Base-by-base conservation (phyloP, 2,113 vertebrate genomes). In the mouse (Mus musculus) region DNA sequence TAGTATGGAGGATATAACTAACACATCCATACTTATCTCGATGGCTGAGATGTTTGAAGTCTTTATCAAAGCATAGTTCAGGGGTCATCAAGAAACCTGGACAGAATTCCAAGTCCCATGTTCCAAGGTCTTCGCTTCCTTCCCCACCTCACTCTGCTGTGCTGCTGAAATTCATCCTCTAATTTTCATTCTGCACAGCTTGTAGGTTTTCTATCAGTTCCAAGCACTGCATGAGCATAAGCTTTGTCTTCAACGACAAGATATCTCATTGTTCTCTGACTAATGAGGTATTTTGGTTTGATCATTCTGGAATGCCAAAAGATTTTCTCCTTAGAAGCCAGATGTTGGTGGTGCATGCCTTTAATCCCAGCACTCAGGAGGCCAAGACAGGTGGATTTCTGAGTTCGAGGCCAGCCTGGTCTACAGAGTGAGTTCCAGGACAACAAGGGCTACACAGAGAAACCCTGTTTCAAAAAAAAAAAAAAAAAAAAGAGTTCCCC, bases 11-110 rank as follows among this genome's bases (percentile, higher is more conserved):
- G 20, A 82, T 61, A 42, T 56, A 89, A 72, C 20, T 76, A 75
- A 56, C 36, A 77, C 30, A 77, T 81, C 1, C 39, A n/a, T 26
- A 71, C 39, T 82, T 52, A 63, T 81, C 39, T 72, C 8, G 54
- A 59, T 49, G 52, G 10, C 39, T 84, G 13, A 19, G 4, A 24
- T 19, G 1, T 52, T 89, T 81, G 6, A 3, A 14, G 10, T 87
- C 52, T 14, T 14, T 26, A 22, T 0, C 24, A 22, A 61, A 5
- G 1, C 20, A 36, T 28, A 11, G 10, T 17, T 56, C n/a, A 46
- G 22, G 22, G 14, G 5, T 59, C 17, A 13, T 49, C 59, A 65
- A 69, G 59, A 94, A 16, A 59, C 26, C 67, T 78, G 75, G 26
- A 39, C 0, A 91, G 77, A 80, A 24, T 69, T 65, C 20, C 59